A percentile compares a stretch with the other conserved stretches of the same genome.
These are phyloP conservation scores for Hirtodrosophila trivittata DNA, from an alignment of 2,888 invertebrate species.

Conservation along the genomic window DNA sequence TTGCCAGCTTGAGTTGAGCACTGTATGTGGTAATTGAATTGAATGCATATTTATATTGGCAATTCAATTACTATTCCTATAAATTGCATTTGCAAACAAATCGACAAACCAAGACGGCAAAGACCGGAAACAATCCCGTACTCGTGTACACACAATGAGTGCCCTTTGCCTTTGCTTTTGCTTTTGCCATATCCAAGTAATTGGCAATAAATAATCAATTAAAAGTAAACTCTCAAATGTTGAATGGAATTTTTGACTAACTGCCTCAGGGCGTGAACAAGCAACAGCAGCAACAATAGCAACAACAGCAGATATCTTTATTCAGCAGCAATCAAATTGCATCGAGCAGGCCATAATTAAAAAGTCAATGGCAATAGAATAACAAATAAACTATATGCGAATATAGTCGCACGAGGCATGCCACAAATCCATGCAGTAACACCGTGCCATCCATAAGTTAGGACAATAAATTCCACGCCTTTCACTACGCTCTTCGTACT, in stretches of 20 bases:
- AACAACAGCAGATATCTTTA: too few relatives aligned
- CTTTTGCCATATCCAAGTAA: constrained; percentile 15
- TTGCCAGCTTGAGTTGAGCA: too few relatives aligned
- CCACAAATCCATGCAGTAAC: constrained; percentile 33
- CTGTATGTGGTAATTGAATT: constrained; percentile 16
- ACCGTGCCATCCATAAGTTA: constrained; percentile 53
- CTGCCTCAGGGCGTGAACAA: not conserved
- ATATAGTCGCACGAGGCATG: constrained; percentile 5
- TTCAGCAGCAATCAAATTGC: not conserved
- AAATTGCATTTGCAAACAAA: constrained; percentile 24
- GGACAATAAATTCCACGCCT: constrained; percentile 68
- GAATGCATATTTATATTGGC: constrained; percentile 28
- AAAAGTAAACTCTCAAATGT: constrained; percentile 50
- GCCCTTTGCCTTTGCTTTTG: constrained; percentile 19
- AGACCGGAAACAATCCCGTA: not conserved
- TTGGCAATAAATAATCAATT: constrained; percentile 69
- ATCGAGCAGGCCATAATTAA: constrained; percentile 47
- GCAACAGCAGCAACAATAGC: not conserved
- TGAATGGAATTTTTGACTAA: constrained; percentile 56
- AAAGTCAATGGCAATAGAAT: constrained; percentile 33
- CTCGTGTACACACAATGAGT: constrained; percentile 12
- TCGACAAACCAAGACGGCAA: not conserved
- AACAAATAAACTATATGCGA: constrained; percentile 17
- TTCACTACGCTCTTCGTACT: constrained; percentile 50
- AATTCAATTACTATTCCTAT: constrained; percentile 47